Base-by-base conservation (phyloP, 2,888 invertebrate species). In the Apamea monoglypha region DNA sequence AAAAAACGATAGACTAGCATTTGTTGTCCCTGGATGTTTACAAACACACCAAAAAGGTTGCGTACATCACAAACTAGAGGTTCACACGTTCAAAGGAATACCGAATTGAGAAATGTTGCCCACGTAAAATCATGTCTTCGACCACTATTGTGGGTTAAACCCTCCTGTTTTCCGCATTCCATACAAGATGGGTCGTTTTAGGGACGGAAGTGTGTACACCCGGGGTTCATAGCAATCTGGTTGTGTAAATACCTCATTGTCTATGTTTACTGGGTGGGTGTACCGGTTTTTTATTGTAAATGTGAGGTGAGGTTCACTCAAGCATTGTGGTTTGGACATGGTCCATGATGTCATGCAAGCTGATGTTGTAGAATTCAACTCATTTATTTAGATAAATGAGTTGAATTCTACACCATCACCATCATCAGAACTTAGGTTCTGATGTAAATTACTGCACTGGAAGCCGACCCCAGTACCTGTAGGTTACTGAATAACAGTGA, bases 181-280 rank as follows among this genome's bases (percentile, higher is more conserved):
- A 86, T 81, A 74, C 72, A 67, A 77, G 81, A 88, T 82, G 83
- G 80, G 64, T 84, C 80, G 77, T 82, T 87, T 83, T 80, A 83
- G 84, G 85, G 85, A 88, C 82, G 84, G 81, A 82, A 84, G 84
- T 85, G 76, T 78, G 82, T 86, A 87, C 88, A 87, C 86, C 82
- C 80, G 76, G 84, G 86, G 93, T 82, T 92, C 94, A 87, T 72
- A 76, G 75, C 87, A 88, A 81, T 88, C 87, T 94, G 94, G 94
- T 92, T 91, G 89, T 87, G 88, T 92, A 92, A 93, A 92, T 92
- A 91, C 91, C 87, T 92, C 92, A 93, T 95, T 94, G 94, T 94
- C 94, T 92, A 93, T 94, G 92, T 92, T 93, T 91, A 91, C 90
- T 81, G 81, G 91, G 95, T 95, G 94, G 95, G 95, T 91, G 93